These are phyloP conservation scores for Sebastiscus albofasciatus DNA, from an alignment of 2,797 vertebrate genomes.

Conservation along the genomic window DNA sequence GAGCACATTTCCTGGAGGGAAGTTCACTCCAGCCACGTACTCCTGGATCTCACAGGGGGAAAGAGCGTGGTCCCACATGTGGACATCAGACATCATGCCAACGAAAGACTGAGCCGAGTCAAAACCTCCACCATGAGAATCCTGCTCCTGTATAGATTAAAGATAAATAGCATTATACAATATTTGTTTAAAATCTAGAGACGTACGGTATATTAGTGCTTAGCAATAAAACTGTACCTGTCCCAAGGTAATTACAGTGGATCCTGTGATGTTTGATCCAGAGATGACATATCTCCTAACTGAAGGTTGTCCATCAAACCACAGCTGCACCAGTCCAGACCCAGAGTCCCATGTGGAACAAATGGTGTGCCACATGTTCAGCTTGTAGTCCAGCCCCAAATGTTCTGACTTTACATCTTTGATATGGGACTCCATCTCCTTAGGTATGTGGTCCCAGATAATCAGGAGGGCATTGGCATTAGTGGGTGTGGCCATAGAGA, in stretches of 20 bases:
- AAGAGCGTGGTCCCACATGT: slow-evolving; percentile 69
- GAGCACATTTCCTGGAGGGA: slow-evolving; percentile 60
- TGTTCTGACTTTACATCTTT: neutral
- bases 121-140: slow-evolving; percentile 59
- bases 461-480: slow-evolving; percentile 29
- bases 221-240: slow-evolving; percentile 50
- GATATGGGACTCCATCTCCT: neutral
- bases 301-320: slow-evolving; percentile 63
- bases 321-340: slow-evolving; percentile 64
- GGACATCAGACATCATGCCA: slow-evolving; percentile 67
- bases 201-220: neutral
- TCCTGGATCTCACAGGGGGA: slow-evolving; percentile 57
- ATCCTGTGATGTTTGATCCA: slow-evolving; percentile 13
- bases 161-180: neutral
- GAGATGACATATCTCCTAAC: slow-evolving; percentile 55
- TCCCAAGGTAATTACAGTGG: slow-evolving; percentile 41
- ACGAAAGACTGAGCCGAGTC: slow-evolving; percentile 62
- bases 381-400: neutral
- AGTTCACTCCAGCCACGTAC: slow-evolving; percentile 29
- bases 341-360: slow-evolving; percentile 75
- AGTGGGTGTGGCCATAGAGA: slow-evolving; percentile 45
- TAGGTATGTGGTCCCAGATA: rapidly evolving
- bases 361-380: slow-evolving; percentile 59
- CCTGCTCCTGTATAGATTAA: slow-evolving; percentile 63
- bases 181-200: neutral